Evolutionary conservation across 2,888 invertebrate species (phyloP), one percentile per base, ranked within the genome.

Genomic region (Sturmia bella): DNA sequence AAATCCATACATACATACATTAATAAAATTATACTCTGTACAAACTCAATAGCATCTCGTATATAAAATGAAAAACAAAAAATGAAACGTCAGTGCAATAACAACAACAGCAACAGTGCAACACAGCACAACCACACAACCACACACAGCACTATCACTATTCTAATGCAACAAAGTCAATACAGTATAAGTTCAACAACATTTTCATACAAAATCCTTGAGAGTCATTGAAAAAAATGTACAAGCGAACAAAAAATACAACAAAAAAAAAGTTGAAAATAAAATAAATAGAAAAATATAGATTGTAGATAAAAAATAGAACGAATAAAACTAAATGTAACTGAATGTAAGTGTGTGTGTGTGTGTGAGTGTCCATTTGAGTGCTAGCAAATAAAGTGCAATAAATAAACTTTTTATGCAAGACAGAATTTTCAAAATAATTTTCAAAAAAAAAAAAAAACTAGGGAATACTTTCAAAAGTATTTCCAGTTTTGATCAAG

Each of bases 191-290:
- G 89, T 88, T 88, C 88, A 88, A 88, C 88, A 88, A 89, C 88
- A 87, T 88, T 88, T 87, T 86, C 87, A 86, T 86, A 85, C 86
- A 87, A 89, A 80, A 88, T 88, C 88, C 88, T 88, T 88, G 88
- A 88, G 88, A 88, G 87, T 87, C 89, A 88, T 89, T 89, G 87
- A 87, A 88, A 89, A 84, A 84, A 75, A 70, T 82, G 82, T 79
- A 82, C 66, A 79, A 78, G 41, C 56, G 27, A 64, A 48, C 5
- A 68, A 41, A 68, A 72, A 72, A 70, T 59, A 57, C 57, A 75
- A 50, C 56, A 56, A 27, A 12, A 63, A 52, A 61, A 73, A 66
- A 48, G n/a, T 57, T 69, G 45, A 12, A 77, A 63, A 77, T 56
- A 56, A 70, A 76, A 76, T 69, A 61, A 61, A 77, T 63, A 70